Evolutionary conservation across 1,140 invertebrate species (phyloP).

Genomic region (Kradibia gibbosae): DNA sequence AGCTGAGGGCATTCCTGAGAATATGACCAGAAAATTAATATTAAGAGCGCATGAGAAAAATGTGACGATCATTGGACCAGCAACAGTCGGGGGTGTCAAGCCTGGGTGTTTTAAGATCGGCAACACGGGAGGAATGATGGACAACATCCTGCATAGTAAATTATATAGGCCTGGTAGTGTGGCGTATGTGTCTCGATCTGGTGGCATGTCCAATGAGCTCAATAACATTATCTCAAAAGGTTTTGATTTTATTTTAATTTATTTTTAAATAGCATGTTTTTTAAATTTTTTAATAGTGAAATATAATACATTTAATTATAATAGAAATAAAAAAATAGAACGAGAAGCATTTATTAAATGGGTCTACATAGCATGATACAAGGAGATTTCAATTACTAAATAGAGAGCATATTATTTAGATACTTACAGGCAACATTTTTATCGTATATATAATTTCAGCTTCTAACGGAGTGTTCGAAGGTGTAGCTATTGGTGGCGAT

Average conservation of each 20-base stretch:
- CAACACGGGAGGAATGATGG: conserved; percentile 99
- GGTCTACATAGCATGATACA: too few relatives aligned
- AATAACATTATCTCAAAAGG: conserved; percentile 97
- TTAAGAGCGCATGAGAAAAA: conserved; percentile 86
- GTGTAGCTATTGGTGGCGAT: conserved; percentile 99
- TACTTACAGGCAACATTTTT: too few relatives aligned
- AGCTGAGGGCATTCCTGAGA: conserved; percentile 98
- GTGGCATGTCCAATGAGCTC: conserved; percentile 99
- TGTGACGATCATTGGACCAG: conserved; percentile 79
- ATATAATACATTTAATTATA: too few relatives aligned
- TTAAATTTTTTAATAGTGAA: too few relatives aligned
- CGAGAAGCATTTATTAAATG: too few relatives aligned
- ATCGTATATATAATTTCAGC: conserved; percentile 68
- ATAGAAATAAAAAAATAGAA: too few relatives aligned
- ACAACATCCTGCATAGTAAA: conserved; percentile 98
- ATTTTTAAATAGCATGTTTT: too few relatives aligned
- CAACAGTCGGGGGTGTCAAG: conserved; percentile 98
- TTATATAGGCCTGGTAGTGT: conserved; percentile 97
- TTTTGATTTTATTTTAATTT: conserved; percentile 8
- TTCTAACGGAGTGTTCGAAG: conserved; percentile 97
- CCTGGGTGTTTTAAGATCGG: conserved; percentile 99
- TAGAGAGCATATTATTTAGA: too few relatives aligned
- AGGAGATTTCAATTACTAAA: too few relatives aligned
- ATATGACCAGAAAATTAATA: conserved; percentile 96
- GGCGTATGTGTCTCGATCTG: conserved; percentile 97